Evolutionary conservation across 30 jellyfish, hydroid and myxozoan species (phyloP), one percentile per base, ranked within the genome.

Genomic region (Morbakka virulenta): DNA sequence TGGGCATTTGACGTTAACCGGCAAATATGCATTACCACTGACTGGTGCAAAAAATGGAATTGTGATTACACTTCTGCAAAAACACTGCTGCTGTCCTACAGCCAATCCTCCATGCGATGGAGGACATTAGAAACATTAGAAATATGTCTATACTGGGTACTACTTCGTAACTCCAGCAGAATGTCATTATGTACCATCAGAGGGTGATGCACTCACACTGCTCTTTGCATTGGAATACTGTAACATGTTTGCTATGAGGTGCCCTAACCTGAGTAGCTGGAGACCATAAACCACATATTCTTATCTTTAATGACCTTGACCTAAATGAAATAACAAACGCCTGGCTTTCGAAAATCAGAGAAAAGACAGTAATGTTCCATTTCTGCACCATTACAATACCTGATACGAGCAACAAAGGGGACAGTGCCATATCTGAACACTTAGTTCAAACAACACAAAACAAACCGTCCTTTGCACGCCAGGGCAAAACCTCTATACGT

Each of bases 31-130:
- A 34, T 77, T 1, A 17, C 53, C 12, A 85, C 95, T 12, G 89
- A 85, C 49, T 85, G 89, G 95, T 11, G 72, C 51, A 85, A 85
- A 69, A n/a, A n/a, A n/a, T n/a, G n/a, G 96, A 28, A 77, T 85
- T 35, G 94, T 87, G 2, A 77, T 77, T 66, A 30, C 1, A 4
- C 74, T 85, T 14, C 30, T 61, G 12, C 96, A 85, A 33, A 36
- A 85, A 25, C 94, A 85, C 35, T 85, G 93, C 65, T 4, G n/a
- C 29, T 85, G 96, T 47, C 61, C 85, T 2, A 1, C 21, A 3
- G 30, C 6, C 32, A 24, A 47, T 13, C 96, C 94, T 0, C 24
- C 22, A 1, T 85, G 96, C 35, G 94, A 94, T 3, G 14, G 29
- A 1, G 76, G 36, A n/a, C n/a, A n/a, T n/a, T n/a, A n/a, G n/a